Evolutionary conservation across 2,797 vertebrate species (phyloP), one percentile per base, ranked within the genome.

Genomic region (Chrysocyon brachyurus): DNA sequence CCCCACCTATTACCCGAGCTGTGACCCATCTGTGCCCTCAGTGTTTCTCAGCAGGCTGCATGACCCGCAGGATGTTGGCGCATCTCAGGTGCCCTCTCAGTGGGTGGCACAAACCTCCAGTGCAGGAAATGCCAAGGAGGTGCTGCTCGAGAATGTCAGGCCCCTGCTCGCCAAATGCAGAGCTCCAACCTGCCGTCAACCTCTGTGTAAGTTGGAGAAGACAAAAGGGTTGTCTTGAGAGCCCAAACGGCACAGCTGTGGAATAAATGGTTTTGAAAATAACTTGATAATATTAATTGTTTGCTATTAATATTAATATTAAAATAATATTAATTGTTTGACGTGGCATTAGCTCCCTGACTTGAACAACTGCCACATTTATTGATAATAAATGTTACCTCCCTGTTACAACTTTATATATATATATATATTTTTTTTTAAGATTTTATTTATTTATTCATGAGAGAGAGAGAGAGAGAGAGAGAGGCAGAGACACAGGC

Each of bases 11-110:
- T 17, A 14, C 26, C 36, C 0, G 0, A 31, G 31, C 52, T 7
- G 54, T 56, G 5, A 12, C n/a, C 31, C 1, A 31, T 73, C 1
- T 1, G 17, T 0, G 26, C 9, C 3, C n/a, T 26, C 1, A 0
- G 21, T 22, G 3, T 52, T 40, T 56, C 75, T 79, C 17, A 31
- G 68, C 46, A 26, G 0, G 24, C 75, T 5, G n/a, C 52, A 22
- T 4, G 54, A 61, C 61, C 36, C 54, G 5, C 15, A 26, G 36
- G 63, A 24, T 19, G 12, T 28, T 14, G 84, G 49, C 46, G 1
- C 1, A 0, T 1, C 11, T 17, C 8, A 5, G 31, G 26, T 1
- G 3, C 59, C 6, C 0, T 40, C 88, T 57, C 40, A 1, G 2
- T 0, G 6, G 14, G 12, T 2, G 82, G n/a, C 63, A 21, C 0